Evolutionary conservation across 2,113 vertebrate species (phyloP).

Genomic region (Onychostruthus taczanowskii): DNA sequence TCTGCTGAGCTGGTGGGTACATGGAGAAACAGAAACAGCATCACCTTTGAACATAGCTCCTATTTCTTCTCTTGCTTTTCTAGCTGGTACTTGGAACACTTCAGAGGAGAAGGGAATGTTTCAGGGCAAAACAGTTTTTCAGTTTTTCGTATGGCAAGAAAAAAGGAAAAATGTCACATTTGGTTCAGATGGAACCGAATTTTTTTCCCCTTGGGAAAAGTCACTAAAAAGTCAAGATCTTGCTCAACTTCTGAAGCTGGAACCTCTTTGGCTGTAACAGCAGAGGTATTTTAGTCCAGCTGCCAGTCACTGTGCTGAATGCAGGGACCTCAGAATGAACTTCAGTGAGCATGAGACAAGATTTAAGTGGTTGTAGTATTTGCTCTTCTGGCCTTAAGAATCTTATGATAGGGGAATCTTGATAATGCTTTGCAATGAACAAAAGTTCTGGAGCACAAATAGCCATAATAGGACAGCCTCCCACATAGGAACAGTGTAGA

Average conservation of each 20-base stretch:
- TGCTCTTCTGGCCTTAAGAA: slow-evolving; percentile 63
- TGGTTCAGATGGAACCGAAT: slow-evolving; percentile 40
- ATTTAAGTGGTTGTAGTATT: slow-evolving; percentile 11
- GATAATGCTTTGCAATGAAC: slow-evolving; percentile 5
- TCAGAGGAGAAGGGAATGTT: slow-evolving; percentile 2
- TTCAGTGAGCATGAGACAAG: neutral
- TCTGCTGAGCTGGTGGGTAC: neutral
- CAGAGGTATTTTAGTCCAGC: slow-evolving; percentile 7
- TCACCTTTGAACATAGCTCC: neutral
- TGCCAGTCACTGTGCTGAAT: slow-evolving; percentile 37
- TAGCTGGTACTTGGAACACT: neutral
- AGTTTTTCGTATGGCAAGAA: slow-evolving; percentile 49
- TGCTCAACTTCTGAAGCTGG: neutral
- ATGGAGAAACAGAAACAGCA: neutral
- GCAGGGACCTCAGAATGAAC: neutral
- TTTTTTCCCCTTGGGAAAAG: slow-evolving; percentile 64
- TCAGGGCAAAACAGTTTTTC: slow-evolving; percentile 44
- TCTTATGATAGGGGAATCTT: neutral
- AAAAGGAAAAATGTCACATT: slow-evolving; percentile 53
- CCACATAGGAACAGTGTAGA: slow-evolving; percentile 33
- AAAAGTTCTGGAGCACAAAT: slow-evolving; percentile 55
- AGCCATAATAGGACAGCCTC: slow-evolving; percentile 55
- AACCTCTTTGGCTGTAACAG: neutral
- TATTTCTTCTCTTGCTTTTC: neutral
- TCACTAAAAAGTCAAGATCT: slow-evolving; percentile 29